Evolutionary conservation across 2,113 vertebrate species (phyloP), one percentile per base, ranked within the genome.

Genomic region (Nycticebus coucang): DNA sequence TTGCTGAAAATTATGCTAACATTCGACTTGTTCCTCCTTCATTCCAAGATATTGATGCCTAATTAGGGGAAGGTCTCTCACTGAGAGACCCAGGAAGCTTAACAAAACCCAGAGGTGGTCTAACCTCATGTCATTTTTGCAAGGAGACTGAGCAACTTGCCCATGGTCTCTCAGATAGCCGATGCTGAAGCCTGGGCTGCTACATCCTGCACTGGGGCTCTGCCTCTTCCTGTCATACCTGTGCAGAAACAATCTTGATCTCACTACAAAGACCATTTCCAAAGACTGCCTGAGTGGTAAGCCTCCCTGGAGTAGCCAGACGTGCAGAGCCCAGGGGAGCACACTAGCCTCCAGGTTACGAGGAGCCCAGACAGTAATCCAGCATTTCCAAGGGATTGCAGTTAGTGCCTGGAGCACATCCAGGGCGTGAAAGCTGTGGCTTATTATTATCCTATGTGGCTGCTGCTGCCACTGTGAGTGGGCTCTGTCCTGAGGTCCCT

Each of bases 391-490:
- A 15, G 17, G 64, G 12, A 17, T 6, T 45, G 41, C 9, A 19
- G 72, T 5, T 5, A 2, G 12, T 33, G 9, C 14, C 69, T 22
- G n/a, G n/a, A 37, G 45, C 45, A 50, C 8, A 50, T 50, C 45
- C 45, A 50, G 45, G 45, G 45, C 18, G 21, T 18, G 22, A n/a
- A 6, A 37, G 11, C 50, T 0, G 7, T 3, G 9, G 2, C 7
- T 15, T 11, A 2, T 37, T 4, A 15, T 37, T 24, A 7, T 18
- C 30, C 19, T 4, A 2, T 15, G 4, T 6, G 22, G 17, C 14
- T 1, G 11, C 11, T 2, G 37, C 50, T 28, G 4, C 18, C 0
- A 0, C 21, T 22, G 9, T 18, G 3, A 26, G 7, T 15, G 30
- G 7, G 22, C 19, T 18, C 74, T 14, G 30, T 5, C 8, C 8